Percentiles rank a stretch among this genome's conserved stretches.
These are phyloP conservation scores for Drosophila prolongata DNA, from an alignment of 2,888 invertebrate species.

Conservation along the genomic window DNA sequence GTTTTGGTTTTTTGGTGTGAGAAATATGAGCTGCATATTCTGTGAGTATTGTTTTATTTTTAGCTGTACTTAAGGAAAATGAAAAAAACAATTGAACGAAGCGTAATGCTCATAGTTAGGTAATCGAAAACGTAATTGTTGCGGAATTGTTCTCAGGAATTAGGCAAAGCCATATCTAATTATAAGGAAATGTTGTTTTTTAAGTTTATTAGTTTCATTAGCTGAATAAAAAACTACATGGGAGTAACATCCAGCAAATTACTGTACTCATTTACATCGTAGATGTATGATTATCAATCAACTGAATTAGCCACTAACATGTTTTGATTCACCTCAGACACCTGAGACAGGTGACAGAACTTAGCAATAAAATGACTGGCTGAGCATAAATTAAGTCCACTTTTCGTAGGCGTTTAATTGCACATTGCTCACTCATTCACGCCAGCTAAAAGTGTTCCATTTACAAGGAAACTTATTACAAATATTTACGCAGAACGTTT, in stretches of 20 bases:
- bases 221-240: neutral
- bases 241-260: constrained; percentile 9
- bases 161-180: constrained; percentile 13
- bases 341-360: constrained; percentile 26
- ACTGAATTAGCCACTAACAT: constrained; percentile 28
- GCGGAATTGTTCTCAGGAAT: constrained; percentile 28
- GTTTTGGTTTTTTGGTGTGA: constrained; percentile 26
- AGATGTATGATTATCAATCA: constrained; percentile 34
- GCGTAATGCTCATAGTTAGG: constrained; percentile 43
- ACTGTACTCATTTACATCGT: constrained; percentile 14
- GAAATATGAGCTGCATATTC: constrained; percentile 65
- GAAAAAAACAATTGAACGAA: constrained; percentile 46
- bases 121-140: constrained; percentile 44
- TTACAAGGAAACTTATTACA: constrained; percentile 28
- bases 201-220: constrained; percentile 8
- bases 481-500: constrained; percentile 31
- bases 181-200: constrained; percentile 5
- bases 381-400: constrained; percentile 14
- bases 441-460: constrained; percentile 10
- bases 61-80: constrained; percentile 26
- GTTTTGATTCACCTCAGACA: constrained; percentile 27
- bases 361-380: constrained; percentile 3
- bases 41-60: constrained; percentile 43
- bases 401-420: constrained; percentile 28
- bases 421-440: constrained; percentile 9